phyloP scores from a whole-genome alignment of 2,797 vertebrate genomes.

The Pteronotus mesoamericanus region DNA sequence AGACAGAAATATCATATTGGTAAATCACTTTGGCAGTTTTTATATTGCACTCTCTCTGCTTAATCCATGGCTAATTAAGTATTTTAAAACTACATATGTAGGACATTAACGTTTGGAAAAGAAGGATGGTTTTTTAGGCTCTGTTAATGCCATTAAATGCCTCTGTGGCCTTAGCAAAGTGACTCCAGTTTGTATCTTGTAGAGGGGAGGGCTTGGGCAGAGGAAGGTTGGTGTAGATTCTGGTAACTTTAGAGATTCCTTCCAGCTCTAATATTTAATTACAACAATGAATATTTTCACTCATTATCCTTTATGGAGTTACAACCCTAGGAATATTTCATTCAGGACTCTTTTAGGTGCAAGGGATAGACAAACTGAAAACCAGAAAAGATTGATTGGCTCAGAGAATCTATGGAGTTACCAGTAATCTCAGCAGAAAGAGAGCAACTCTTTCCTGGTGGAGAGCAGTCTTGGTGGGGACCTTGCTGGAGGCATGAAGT shows the following conservation, averaged over 20 bases:
- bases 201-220: not conserved
- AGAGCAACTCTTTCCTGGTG: not conserved
- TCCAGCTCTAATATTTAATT: not conserved
- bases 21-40: conserved; percentile 17
- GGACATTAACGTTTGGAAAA: not conserved
- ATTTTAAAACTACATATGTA: not conserved
- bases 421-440: not conserved
- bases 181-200: not conserved
- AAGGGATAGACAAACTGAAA: conserved; percentile 2
- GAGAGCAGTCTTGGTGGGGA: not conserved
- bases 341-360: not conserved
- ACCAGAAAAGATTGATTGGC: not conserved
- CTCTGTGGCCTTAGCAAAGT: not conserved
- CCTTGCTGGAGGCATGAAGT: not conserved
- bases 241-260: not conserved
- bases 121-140: not conserved
- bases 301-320: not conserved
- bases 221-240: not conserved
- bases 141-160: not conserved
- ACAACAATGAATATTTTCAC: not conserved
- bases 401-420: not conserved
- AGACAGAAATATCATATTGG: not conserved
- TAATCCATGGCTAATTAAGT: not conserved
- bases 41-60: not conserved
- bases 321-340: not conserved